Conservation (phyloP, 2,888 invertebrate species). For the Polymixis lichenea region DNA sequence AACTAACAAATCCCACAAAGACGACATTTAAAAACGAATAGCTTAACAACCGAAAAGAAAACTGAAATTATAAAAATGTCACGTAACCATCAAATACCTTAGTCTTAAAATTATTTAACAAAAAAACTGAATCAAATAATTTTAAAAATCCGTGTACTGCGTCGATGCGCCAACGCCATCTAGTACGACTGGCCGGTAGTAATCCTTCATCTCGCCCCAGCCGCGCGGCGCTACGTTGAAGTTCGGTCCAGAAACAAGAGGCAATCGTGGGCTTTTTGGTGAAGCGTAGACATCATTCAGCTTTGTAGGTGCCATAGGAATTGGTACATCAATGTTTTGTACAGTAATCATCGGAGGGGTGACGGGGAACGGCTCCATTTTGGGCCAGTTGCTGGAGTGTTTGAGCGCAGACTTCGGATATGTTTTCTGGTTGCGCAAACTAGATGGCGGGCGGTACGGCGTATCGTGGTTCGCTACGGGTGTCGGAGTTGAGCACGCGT, state of each 20-base stretch:
- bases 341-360: slow-evolving; percentile 81
- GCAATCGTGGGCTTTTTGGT: slow-evolving; percentile 83
- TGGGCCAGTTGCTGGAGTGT: slow-evolving; percentile 81
- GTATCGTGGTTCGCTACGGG: slow-evolving; percentile 88
- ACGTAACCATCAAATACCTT: slow-evolving; percentile 25
- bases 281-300: slow-evolving; percentile 87
- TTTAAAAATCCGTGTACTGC: slow-evolving; percentile 89
- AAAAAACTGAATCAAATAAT: slow-evolving; percentile 35
- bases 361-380: slow-evolving; percentile 88
- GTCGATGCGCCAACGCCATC: slow-evolving; percentile 85
- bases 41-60: slow-evolving; percentile 38
- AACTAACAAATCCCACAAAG: slow-evolving; percentile 45
- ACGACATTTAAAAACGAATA: slow-evolving; percentile 51
- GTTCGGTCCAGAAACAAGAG: slow-evolving; percentile 90
- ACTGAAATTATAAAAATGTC: slow-evolving; percentile 37
- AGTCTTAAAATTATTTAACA: slow-evolving; percentile 59
- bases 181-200: slow-evolving; percentile 94
- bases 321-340: slow-evolving; percentile 81
- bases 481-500: slow-evolving; percentile 84
- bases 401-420: slow-evolving; percentile 87
- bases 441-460: slow-evolving; percentile 88
- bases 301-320: slow-evolving; percentile 86
- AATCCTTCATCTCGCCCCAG: slow-evolving; percentile 93
- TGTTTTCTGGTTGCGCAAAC: slow-evolving; percentile 86
- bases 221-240: slow-evolving; percentile 96